Evolutionary conservation across 2,113 vertebrate species (phyloP), one percentile per base, ranked within the genome.

Genomic region (Labeo catla): DNA sequence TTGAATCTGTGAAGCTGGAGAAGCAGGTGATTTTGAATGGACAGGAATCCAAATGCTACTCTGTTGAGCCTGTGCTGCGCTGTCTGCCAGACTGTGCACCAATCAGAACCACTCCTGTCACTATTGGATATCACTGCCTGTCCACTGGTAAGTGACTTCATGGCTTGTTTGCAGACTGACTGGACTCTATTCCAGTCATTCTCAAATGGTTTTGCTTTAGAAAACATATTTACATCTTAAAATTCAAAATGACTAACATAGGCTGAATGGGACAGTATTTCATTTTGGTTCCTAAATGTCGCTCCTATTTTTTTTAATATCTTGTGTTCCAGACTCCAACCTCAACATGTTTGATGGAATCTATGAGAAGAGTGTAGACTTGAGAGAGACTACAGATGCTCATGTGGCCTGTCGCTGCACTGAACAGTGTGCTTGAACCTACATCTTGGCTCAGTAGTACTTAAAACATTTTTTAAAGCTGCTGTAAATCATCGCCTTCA

Each of bases 81-180:
- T 95, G 94, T 9, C 54, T 90, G n/a, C 84, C 92, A 13, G 93
- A 93, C 65, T 96, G 95, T n/a, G 57, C 70, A 16, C 90, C 95
- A 2, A 66, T 84, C 11, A 91, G 82, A 57, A 93, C 89, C 10
- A 88, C 89, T 39, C 11, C 88, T 0, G 84, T 94, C 81, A 90
- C 90, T 1, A 84, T 96, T 85, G 93, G 94, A 57, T 96, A 93
- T 92, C 94, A 94, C 92, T 96, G 94, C 0, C 12, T 92, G 1
- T 88, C 94, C 19, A 52, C 28, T 2, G 92, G 95, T 96, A 89
- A 95, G 94, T 12, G 61, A 88, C 10, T 73, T 39, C 3, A 50
- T 80, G n/a, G 9, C 70, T 70, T 28, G 39, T 73, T 43, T 43
- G 81, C n/a, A 84, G 47, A 13, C 10, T 47, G 19, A 73, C n/a